Conservation (phyloP, 2,888 invertebrate genomes). For the Caenorhabditis panamensis region DNA sequence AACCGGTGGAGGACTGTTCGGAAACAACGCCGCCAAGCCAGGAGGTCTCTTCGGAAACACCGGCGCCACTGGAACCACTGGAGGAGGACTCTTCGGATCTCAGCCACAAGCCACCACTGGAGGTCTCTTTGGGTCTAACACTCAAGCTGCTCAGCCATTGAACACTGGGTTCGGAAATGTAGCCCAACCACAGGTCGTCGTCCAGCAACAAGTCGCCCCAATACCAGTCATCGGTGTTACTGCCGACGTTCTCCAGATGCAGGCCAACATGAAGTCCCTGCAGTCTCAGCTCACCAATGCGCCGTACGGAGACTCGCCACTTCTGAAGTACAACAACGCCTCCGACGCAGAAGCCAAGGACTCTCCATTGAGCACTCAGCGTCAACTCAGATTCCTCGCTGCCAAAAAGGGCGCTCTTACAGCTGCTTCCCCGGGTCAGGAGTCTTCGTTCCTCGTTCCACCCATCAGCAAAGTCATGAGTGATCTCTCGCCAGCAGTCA, state of each 20-base stretch:
- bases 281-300: conserved; percentile 86
- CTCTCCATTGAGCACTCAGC: conserved; percentile 42
- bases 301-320: conserved; percentile 91
- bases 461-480: conserved; percentile 59
- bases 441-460: conserved; percentile 51
- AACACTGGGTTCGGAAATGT: conserved; percentile 47
- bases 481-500: conserved; percentile 56
- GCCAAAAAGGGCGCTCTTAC: conserved; percentile 46
- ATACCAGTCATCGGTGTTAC: conserved; percentile 72
- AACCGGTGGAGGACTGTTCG: conserved; percentile 77
- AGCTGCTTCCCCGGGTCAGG: conserved; percentile 11
- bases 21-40: conserved; percentile 62
- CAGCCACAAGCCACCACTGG: conserved; percentile 66
- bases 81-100: conserved; percentile 71
- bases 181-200: conserved; percentile 47
- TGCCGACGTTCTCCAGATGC: conserved; percentile 71
- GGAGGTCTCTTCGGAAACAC: conserved; percentile 70
- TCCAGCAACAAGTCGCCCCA: conserved; percentile 61
- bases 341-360: conserved; percentile 53
- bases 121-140: conserved; percentile 37
- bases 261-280: conserved; percentile 86
- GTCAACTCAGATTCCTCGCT: conserved; percentile 69
- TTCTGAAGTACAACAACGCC: conserved; percentile 81
- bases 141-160: conserved; percentile 27
- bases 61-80: conserved; percentile 43